Conservation (phyloP, 1,140 invertebrate genomes). For the Drosophila tropicalis region DNA sequence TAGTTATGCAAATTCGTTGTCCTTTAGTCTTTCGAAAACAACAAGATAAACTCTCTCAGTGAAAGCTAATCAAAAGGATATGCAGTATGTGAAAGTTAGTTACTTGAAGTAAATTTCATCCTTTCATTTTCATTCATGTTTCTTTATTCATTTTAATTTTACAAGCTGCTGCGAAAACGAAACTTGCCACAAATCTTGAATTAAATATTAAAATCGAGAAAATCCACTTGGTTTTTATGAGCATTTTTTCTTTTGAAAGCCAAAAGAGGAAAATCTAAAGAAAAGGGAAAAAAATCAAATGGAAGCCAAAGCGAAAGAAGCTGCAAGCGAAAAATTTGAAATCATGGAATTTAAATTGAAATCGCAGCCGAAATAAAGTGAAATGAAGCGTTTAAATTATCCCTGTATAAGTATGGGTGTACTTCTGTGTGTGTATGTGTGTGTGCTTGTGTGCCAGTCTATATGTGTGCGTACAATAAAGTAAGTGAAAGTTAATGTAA, state of each 20-base stretch:
- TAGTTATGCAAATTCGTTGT: too few relatives aligned
- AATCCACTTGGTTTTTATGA: conserved; percentile 60
- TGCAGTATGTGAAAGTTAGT: neutral
- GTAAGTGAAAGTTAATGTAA: conserved; percentile 72
- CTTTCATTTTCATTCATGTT: neutral
- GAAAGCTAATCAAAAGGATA: too few relatives aligned
- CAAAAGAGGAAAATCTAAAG: conserved; percentile 29
- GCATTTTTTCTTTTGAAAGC: conserved; percentile 37
- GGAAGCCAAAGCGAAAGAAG: conserved; percentile 56
- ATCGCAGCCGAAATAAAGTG: conserved; percentile 80
- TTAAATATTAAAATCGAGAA: conserved; percentile 74
- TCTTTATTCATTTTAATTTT: conserved; percentile 43
- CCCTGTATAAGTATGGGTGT: conserved; percentile 1
- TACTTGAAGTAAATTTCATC: neutral
- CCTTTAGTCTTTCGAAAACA: too few relatives aligned
- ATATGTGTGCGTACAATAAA: conserved; percentile 29
- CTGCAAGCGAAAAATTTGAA: conserved; percentile 50
- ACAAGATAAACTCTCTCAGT: too few relatives aligned
- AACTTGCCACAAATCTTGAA: conserved; percentile 50
- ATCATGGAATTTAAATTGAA: conserved; percentile 79
- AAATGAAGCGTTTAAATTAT: conserved; percentile 77
- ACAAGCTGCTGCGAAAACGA: conserved; percentile 9
- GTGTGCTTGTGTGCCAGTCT: conserved; percentile 23
- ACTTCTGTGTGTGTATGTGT: neutral
- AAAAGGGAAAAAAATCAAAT: conserved; percentile 34